Conservation (phyloP, 2,888 invertebrate genomes). For the Osmoderma eremita region DNA sequence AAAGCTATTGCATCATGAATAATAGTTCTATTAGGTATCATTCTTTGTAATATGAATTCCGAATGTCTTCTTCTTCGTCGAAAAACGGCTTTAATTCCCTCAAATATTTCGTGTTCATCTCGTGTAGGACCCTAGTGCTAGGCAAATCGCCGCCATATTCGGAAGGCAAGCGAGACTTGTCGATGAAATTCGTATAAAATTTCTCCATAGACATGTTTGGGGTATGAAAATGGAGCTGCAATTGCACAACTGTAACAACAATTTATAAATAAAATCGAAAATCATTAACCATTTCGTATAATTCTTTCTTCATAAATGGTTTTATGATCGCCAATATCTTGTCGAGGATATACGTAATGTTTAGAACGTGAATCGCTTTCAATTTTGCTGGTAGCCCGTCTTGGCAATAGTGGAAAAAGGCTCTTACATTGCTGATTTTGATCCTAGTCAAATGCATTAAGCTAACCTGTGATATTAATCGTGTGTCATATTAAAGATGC, state of each 20-base stretch:
- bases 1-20: too few species aligned
- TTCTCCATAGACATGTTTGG: slow-evolving; percentile 67
- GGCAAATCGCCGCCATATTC: slow-evolving; percentile 72
- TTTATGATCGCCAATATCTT: slow-evolving; percentile 63
- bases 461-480: slow-evolving; percentile 45
- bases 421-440: slow-evolving; percentile 63
- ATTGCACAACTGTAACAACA: too few species aligned
- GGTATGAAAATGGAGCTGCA: slow-evolving; percentile 71
- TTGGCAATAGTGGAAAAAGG: slow-evolving; percentile 75
- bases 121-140: slow-evolving; percentile 52
- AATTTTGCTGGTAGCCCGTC: slow-evolving; percentile 75
- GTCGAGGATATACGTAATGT: slow-evolving; percentile 65
- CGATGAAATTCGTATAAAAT: slow-evolving; percentile 68
- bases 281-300: slow-evolving; percentile 64
- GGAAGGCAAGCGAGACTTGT: slow-evolving; percentile 68
- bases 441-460: slow-evolving; percentile 54
- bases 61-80: slow-evolving; percentile 53
- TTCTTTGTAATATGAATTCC: slow-evolving; percentile 21
- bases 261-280: too few species aligned
- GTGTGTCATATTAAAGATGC: neutral
- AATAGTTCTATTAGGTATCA: too few species aligned
- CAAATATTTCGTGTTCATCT: slow-evolving; percentile 53
- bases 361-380: slow-evolving; percentile 74
- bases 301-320: slow-evolving; percentile 65
- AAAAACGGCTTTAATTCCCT: slow-evolving; percentile 52